A percentile compares a stretch with the other conserved stretches of the same genome.
Evolutionary conservation across 2,797 vertebrate genomes (phyloP).

Genomic region (Hoplostethus mediterraneus): DNA sequence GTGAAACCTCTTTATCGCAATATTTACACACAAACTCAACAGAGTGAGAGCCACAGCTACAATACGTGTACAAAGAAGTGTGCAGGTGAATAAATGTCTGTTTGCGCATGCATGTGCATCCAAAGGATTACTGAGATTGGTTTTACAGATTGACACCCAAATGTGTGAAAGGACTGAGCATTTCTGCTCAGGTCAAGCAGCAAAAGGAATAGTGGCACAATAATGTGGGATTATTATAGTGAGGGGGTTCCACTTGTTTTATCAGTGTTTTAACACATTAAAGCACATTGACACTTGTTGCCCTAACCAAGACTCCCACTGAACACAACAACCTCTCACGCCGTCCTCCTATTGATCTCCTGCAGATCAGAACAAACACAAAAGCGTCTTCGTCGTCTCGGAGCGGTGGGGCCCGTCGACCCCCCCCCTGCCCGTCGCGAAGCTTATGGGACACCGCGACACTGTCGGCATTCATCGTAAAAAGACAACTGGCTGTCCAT

Average conservation of each 20-base stretch:
- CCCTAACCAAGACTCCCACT: too few species aligned
- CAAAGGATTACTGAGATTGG: conserved; percentile 13
- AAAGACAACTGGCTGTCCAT: conserved; percentile 79
- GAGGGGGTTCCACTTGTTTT: too few species aligned
- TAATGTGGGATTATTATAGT: background rate
- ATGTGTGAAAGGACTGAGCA: conserved; percentile 39
- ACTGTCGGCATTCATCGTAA: conserved; percentile 71
- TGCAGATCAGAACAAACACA: conserved; percentile 44
- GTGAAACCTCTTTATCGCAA: conserved; percentile 25
- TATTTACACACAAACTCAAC: conserved; percentile 38
- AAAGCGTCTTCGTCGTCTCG: conserved; percentile 34
- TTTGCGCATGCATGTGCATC: conserved; percentile 13
- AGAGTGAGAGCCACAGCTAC: background rate
- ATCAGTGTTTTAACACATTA: background rate
- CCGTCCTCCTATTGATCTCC: background rate
- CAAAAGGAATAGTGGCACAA: conserved; percentile 12
- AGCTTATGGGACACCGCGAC: conserved; percentile 58
- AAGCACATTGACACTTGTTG: background rate
- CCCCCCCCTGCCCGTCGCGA: conserved; percentile 52
- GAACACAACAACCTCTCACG: background rate
- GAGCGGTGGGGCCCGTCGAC: conserved; percentile 40
- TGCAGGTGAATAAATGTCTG: conserved; percentile 4
- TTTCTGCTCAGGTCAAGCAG: conserved; percentile 38
- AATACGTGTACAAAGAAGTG: background rate
- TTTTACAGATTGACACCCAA: conserved; percentile 61